Evolutionary conservation across 1,140 invertebrate species (phyloP).

Genomic region (Stegodyphus dumicola): DNA sequence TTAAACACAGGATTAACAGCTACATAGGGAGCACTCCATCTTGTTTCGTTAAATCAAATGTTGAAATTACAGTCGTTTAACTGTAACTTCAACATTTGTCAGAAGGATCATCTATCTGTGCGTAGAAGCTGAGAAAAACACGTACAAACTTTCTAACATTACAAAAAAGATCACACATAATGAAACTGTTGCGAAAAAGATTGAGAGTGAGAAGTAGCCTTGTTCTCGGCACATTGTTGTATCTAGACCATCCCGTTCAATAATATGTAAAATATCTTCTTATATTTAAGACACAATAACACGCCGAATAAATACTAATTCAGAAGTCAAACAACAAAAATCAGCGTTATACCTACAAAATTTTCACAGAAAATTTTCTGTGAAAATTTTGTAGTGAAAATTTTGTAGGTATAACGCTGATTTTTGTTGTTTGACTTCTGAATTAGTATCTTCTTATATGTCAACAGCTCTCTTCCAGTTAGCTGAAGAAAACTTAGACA

Average conservation of each 20-base stretch:
- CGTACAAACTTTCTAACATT: background rate
- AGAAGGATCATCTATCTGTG: background rate
- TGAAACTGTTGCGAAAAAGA: conserved; percentile 1
- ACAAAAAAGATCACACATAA: background rate
- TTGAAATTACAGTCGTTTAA: background rate
- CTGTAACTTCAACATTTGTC: background rate
- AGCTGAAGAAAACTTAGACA: background rate
- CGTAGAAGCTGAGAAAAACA: conserved; percentile 14
- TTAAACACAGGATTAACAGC: conserved; percentile 5
- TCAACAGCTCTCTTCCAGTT: conserved; percentile 32
- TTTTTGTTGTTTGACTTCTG: too few species aligned
- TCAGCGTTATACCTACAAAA: too few species aligned
- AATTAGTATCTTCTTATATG: background rate
- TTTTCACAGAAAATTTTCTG: too few species aligned
- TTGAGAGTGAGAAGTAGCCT: conserved; percentile 61
- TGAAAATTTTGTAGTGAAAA: too few species aligned
- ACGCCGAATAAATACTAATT: too few species aligned
- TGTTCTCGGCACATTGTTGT: conserved; percentile 59
- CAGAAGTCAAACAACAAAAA: too few species aligned
- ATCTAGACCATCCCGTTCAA: conserved; percentile 47
- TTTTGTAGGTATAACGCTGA: too few species aligned
- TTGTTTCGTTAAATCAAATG: too few species aligned
- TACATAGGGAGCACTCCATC: conserved; percentile 16
- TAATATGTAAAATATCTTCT: conserved; percentile 7
- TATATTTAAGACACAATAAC: too few species aligned